These are phyloP conservation scores for Shinisaurus crocodilurus DNA, from an alignment of 2,113 vertebrate genomes.

Conservation along the genomic window DNA sequence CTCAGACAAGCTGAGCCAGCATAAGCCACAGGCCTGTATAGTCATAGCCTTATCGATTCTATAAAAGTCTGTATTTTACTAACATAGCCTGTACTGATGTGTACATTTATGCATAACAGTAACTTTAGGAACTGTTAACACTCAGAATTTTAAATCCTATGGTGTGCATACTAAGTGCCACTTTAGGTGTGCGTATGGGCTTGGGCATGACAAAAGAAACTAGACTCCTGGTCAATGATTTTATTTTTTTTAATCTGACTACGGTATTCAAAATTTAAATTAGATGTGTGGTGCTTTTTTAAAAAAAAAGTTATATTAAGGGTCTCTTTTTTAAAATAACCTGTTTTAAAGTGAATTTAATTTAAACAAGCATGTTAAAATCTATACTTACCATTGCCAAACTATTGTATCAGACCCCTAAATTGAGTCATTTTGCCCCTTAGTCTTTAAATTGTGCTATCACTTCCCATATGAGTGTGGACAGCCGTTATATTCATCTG, in stretches of 20 bases:
- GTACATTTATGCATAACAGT: not conserved
- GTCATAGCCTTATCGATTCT: too few species aligned
- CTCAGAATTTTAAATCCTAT: not conserved
- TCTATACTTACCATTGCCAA: not conserved
- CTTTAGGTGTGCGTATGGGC: not conserved
- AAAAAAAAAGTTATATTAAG: not conserved
- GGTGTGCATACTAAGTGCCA: not conserved
- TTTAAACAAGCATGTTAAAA: not conserved
- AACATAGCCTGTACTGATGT: not conserved
- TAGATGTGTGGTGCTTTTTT: not conserved
- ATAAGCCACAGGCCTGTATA: too few species aligned
- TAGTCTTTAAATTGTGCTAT: too few species aligned
- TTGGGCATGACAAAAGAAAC: not conserved
- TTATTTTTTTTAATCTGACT: not conserved
- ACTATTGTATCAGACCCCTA: not conserved
- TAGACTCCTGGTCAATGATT: not conserved
- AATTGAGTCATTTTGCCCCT: not conserved
- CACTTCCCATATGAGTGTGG: too few species aligned
- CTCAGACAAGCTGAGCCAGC: too few species aligned
- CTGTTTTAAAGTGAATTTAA: not conserved
- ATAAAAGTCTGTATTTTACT: not conserved
- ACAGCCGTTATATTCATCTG: not conserved
- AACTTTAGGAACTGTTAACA: not conserved
- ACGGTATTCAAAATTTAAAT: not conserved
- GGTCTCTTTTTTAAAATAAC: not conserved